phyloP scores from a whole-genome alignment of 2,113 vertebrate genomes.

The Cebus imitator region DNA sequence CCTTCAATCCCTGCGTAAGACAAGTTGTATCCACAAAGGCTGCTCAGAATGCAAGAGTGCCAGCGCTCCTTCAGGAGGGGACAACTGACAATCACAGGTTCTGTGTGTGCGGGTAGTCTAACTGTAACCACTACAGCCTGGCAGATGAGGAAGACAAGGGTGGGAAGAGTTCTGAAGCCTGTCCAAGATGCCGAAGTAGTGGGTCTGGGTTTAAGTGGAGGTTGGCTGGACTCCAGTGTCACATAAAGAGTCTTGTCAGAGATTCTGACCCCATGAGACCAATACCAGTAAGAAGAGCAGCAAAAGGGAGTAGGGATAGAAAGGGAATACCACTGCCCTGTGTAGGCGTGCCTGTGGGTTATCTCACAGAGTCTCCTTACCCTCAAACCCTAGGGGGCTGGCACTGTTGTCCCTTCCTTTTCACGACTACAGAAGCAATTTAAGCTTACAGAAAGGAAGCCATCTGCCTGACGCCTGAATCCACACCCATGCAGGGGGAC shows the following conservation, averaged over 20 bases:
- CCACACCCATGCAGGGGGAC: background rate
- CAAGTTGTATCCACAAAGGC: background rate
- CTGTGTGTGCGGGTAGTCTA: background rate
- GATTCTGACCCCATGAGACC: background rate
- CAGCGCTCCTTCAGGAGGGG: background rate
- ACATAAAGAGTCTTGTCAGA: background rate
- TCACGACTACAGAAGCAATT: background rate
- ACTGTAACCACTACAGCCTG: background rate
- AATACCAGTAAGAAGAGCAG: background rate
- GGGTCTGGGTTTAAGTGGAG: background rate
- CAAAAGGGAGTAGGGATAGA: background rate
- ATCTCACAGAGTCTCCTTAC: background rate
- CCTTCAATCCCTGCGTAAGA: background rate
- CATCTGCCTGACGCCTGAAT: background rate
- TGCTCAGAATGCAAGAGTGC: background rate
- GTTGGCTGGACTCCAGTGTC: background rate
- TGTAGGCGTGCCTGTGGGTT: background rate
- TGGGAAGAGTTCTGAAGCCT: background rate
- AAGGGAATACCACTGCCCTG: background rate
- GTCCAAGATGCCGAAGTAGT: background rate
- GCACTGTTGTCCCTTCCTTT: background rate
- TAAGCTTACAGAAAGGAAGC: background rate
- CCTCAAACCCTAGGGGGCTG: background rate
- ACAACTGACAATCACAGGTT: background rate
- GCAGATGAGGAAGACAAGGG: background rate